These are phyloP conservation scores for Ciona savignyi DNA, from an alignment of 23 tunicate species.

Conservation along the genomic window DNA sequence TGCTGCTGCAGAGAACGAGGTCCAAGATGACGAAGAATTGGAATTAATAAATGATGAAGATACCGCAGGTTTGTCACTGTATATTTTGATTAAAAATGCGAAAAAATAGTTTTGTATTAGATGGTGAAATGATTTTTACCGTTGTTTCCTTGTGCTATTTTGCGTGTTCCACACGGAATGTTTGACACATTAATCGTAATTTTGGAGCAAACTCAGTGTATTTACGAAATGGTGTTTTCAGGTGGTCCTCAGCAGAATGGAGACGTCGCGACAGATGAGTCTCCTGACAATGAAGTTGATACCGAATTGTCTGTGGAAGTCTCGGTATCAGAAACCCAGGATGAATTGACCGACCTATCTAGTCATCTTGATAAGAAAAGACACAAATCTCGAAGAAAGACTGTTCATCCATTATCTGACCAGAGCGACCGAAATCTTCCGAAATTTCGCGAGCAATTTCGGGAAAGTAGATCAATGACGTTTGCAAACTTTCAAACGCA, in stretches of 20 bases:
- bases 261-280: too few relatives aligned
- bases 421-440: background rate
- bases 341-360: background rate
- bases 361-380: background rate
- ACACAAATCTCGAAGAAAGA: constrained; percentile 12
- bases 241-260: too few relatives aligned
- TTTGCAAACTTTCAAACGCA: constrained; percentile 4
- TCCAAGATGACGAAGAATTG: background rate
- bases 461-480: constrained; percentile 22
- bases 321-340: background rate
- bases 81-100: too few relatives aligned
- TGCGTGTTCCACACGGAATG: too few relatives aligned
- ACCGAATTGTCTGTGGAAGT: background rate
- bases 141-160: too few relatives aligned
- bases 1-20: background rate
- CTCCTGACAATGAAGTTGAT: background rate
- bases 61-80: too few relatives aligned
- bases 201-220: too few relatives aligned
- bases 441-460: background rate
- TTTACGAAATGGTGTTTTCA: too few relatives aligned
- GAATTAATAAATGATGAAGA: too few relatives aligned
- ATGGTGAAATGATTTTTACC: too few relatives aligned
- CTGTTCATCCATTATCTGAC: constrained; percentile 4
- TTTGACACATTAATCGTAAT: too few relatives aligned
- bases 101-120: too few relatives aligned